Conservation (phyloP, 2,113 vertebrate species). For the Circaetus gallicus region DNA sequence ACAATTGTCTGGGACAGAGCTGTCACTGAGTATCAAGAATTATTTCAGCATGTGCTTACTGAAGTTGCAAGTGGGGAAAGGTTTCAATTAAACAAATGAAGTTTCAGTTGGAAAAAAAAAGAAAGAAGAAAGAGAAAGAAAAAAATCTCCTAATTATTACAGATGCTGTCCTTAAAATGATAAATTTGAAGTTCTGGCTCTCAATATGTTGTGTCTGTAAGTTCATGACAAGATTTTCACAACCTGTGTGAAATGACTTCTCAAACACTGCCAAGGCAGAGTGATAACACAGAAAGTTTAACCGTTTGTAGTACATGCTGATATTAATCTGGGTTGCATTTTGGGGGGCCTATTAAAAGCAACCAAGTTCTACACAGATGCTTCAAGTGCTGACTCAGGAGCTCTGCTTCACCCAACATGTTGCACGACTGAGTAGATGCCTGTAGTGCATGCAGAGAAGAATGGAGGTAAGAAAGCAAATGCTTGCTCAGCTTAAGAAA, state of each 20-base stretch:
- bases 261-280: not conserved
- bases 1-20: conserved; percentile 18
- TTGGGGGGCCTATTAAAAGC: not conserved
- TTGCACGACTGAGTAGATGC: not conserved
- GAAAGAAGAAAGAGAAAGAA: not conserved
- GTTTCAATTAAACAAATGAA: conserved; percentile 9
- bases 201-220: not conserved
- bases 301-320: not conserved
- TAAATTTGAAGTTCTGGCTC: not conserved
- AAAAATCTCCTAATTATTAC: not conserved
- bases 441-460: not conserved
- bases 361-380: not conserved
- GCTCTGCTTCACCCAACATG: not conserved
- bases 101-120: not conserved
- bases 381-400: not conserved
- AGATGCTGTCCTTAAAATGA: not conserved
- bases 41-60: not conserved
- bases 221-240: not conserved
- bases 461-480: not conserved
- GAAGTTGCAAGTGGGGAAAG: conserved; percentile 3
- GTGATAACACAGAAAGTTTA: not conserved
- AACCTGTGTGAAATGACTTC: not conserved
- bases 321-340: not conserved
- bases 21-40: conserved; percentile 15
- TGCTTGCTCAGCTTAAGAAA: not conserved